Evolutionary conservation across 2,797 vertebrate genomes (phyloP).

Genomic region (Poecilia velifera): DNA sequence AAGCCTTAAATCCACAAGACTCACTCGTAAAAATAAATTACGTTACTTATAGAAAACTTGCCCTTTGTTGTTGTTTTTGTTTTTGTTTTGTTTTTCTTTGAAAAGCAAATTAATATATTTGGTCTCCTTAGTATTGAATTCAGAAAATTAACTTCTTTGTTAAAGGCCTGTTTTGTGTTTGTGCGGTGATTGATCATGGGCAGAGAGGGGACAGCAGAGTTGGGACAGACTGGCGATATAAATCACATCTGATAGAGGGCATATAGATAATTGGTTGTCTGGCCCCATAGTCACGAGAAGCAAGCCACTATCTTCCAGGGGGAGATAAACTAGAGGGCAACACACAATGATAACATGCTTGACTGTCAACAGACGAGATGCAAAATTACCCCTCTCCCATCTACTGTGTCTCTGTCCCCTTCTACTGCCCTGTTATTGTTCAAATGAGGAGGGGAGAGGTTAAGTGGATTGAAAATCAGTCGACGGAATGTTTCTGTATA

Average conservation of each 20-base stretch:
- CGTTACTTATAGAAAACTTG: conserved; percentile 4
- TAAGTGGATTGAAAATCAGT: conserved; percentile 79
- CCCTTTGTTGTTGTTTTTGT: conserved; percentile 1
- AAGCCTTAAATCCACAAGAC: not conserved
- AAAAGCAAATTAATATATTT: conserved; percentile 65
- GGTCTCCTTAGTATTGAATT: conserved; percentile 58
- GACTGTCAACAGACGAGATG: conserved; percentile 82
- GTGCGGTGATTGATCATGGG: conserved; percentile 81
- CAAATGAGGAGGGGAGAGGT: conserved; percentile 65
- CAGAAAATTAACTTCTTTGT: conserved; percentile 70
- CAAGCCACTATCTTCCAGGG: conserved; percentile 77
- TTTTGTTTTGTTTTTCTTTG: conserved; percentile 23
- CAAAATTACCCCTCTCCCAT: conserved; percentile 61
- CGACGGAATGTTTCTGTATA: conserved; percentile 65
- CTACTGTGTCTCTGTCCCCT: conserved; percentile 44
- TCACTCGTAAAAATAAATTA: not conserved
- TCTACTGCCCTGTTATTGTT: conserved; percentile 65
- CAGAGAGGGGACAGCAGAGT: conserved; percentile 73
- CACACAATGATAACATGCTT: conserved; percentile 77
- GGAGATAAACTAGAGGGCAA: conserved; percentile 82
- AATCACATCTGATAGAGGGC: conserved; percentile 86
- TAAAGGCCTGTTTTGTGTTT: conserved; percentile 76
- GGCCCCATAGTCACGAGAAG: conserved; percentile 76
- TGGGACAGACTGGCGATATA: conserved; percentile 81
- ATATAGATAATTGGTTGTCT: conserved; percentile 85